Base-by-base conservation (phyloP, 1,140 invertebrate genomes). In the Dendrolimus punctatus region DNA sequence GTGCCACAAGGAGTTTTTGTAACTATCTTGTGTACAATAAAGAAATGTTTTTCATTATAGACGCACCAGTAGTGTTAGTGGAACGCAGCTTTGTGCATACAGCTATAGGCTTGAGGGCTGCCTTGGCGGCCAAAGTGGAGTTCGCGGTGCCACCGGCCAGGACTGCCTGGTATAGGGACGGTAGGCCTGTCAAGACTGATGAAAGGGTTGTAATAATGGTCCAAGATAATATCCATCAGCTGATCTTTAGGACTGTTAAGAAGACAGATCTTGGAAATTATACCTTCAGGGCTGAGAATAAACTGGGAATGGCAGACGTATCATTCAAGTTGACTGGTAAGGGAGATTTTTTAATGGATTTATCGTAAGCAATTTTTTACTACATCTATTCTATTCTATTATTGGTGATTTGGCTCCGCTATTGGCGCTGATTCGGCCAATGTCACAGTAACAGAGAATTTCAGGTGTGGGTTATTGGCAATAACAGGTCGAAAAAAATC, bases 261-360 rank as follows among this genome's bases (percentile, higher is more conserved):
- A 87, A 88, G 44, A 80, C 85, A 1, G 94, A 96, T 76, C 91
- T 95, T 53, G 95, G 94, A 0, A 90, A 90, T 60, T 96, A 95
- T 70, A 90, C 92, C 0, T 96, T 95, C 74, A 88, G 90, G 38
- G 95, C 93, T 0, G 90, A 91, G 40, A 96, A 96, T 74, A 88
- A 88, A 9, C 72, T 94, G 6, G 95, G 94, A 9, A 88, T 88
- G 87, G 79, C 84, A 2, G 85, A 87, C 42, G 67, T 87, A 0
- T 68, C 76, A 5, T 84, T 87, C 53, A 85, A 81, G 63, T 58
- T 88, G 5, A 87, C 85, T 39, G 87, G 86, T 85, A 58, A 75
- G 55, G 66, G 23, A 23, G 23, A 3, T 23, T 3, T 23, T 23
- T 23, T 23, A 23, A 23, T 23, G 23, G 23, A 23, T 23, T 23